phyloP scores from a whole-genome alignment of 1,140 invertebrate species.

The Fopius arisanus region DNA sequence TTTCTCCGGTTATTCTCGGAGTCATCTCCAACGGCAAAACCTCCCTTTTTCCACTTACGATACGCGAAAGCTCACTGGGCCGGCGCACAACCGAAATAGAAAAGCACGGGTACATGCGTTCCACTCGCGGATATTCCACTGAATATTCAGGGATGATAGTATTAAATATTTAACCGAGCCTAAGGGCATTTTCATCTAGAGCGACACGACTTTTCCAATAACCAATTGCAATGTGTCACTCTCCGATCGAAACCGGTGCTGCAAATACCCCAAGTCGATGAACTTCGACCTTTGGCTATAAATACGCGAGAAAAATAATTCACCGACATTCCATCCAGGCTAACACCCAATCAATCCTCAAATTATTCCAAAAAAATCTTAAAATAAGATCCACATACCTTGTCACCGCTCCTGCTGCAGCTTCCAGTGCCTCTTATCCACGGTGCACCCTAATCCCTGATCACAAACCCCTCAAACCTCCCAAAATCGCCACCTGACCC shows the following conservation, averaged over 20 bases:
- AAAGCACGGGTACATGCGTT: background rate
- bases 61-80: background rate
- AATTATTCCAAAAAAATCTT: too few species aligned
- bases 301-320: background rate
- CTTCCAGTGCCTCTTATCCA: background rate
- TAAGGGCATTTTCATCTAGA: background rate
- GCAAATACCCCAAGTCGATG: background rate
- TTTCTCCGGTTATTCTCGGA: too few species aligned
- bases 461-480: background rate
- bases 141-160: background rate
- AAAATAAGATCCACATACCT: too few species aligned
- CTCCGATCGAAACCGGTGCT: background rate
- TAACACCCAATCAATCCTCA: too few species aligned
- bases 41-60: background rate
- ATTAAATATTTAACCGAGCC: background rate
- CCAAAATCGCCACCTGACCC: too few species aligned
- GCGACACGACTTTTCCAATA: background rate
- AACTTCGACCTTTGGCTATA: background rate
- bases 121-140: background rate
- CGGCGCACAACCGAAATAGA: conserved; percentile 14
- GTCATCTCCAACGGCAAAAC: too few species aligned
- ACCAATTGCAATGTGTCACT: background rate
- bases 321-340: too few species aligned
- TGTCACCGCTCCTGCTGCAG: background rate
- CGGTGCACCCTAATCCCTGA: background rate